Base-by-base conservation (phyloP, 2,797 vertebrate genomes). In the Myotis myotis region DNA sequence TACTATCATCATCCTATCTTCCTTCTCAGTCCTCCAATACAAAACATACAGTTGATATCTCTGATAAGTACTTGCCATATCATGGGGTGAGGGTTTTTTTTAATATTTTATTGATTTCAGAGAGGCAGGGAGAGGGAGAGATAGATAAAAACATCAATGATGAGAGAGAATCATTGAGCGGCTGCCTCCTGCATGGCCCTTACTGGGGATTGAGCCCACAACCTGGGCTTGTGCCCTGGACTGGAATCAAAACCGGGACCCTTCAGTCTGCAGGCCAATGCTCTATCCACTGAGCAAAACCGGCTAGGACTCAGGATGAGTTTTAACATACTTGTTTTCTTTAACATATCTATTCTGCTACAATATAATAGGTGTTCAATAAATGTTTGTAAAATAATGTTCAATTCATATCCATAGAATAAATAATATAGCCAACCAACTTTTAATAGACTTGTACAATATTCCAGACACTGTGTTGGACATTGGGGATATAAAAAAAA, bases 401-500 rank as follows among this genome's bases (percentile, higher is more conserved):
- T 95, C 38, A 38, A 15, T 60, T 94, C 66, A 41, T 83, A 60
- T 66, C 49, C 44, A 51, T 60, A 23, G 66, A 87, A 83, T 64
- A 93, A 85, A 64, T 70, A 71, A 90, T 62, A 60, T 41, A 89
- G 17, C 79, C 71, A 79, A 74, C 9, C 38, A 90, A 80, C 28
- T 95, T 86, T 92, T 72, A 94, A 64, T 94, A 22, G 51, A 79
- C 13, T 55, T 79, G 25, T 68, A 92, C 30, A 76, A 36, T 87
- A 76, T 75, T 87, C 66, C 41, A 92, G 74, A 76, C 13, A 84
- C 62, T 36, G 15, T 80, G 17, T 25, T 78, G 30, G 22, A 1
- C 38, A 60, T 10, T 89, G 33, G 53, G 49, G 55, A 72, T 91
- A 47, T 25, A 85, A 88, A 94, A 19, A 75, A 30, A 97, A 92